A percentile compares a stretch with the other conserved stretches of the same genome.
phyloP scores from a whole-genome alignment of 2,888 invertebrate species.

The Torymus texanus region DNA sequence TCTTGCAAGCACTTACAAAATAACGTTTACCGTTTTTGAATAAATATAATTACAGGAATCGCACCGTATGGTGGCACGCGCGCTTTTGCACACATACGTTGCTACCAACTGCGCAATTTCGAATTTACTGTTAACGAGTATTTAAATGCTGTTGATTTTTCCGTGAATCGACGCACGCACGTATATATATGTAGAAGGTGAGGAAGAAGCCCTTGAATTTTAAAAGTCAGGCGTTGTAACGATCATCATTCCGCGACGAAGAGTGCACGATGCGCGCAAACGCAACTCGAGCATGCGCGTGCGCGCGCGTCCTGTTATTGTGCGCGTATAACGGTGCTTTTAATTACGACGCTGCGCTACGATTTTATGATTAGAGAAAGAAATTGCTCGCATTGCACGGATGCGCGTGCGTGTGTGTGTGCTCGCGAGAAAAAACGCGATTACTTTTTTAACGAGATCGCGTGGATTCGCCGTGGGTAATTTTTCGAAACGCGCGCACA shows the following conservation, averaged over 20 bases:
- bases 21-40: not conserved
- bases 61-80: not conserved
- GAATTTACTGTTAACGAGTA: slow-evolving; percentile 24
- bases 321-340: slow-evolving; percentile 50
- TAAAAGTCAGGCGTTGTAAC: slow-evolving; percentile 41
- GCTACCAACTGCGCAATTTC: not conserved
- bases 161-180: not conserved
- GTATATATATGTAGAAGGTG: no score
- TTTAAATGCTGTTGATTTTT: slow-evolving; percentile 34
- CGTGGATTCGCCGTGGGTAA: not conserved
- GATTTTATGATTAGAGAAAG: slow-evolving; percentile 51
- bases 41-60: not conserved
- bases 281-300: no score
- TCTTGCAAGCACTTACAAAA: not conserved
- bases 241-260: slow-evolving; percentile 29
- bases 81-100: no score
- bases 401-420: no score
- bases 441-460: not conserved
- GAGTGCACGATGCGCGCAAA: slow-evolving; percentile 35
- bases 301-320: slow-evolving; percentile 53
- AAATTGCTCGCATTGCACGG: slow-evolving; percentile 16
- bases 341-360: slow-evolving; percentile 37
- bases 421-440: not conserved
- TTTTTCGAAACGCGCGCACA: not conserved
- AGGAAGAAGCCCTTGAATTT: slow-evolving; percentile 19